Evolutionary conservation across 2,113 vertebrate genomes (phyloP), one percentile per base, ranked within the genome.

Genomic region (Equus quagga): DNA sequence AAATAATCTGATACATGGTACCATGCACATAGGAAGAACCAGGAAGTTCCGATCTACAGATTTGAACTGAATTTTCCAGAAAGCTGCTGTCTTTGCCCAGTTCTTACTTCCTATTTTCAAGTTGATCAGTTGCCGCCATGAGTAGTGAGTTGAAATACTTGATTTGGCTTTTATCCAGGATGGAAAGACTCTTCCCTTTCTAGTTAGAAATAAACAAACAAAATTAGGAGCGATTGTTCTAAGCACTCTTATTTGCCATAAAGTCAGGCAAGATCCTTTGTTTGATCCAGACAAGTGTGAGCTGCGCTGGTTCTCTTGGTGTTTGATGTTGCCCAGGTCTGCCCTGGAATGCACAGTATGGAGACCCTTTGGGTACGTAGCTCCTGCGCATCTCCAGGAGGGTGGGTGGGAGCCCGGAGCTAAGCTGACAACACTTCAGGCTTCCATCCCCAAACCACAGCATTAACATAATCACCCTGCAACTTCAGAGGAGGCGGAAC

Each of bases 141-240:
- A 67, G 17, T 4, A 41, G 26, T 28, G 54, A 95, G 8, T 31
- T 33, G 5, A 72, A 56, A 41, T 56, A 41, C 56, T 73, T 49
- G 69, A 69, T 89, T 18, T 90, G 79, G 67, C 24, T 67, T 62
- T 83, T 54, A 17, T n/a, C 49, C 44, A 56, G 28, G 56, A 75
- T 15, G 8, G 78, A 82, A 85, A 69, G 41, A 69, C 67, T n/a
- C 60, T 24, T 23, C 62, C 14, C 72, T 97, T 95, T 81, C 76
- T 87, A 85, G 49, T 95, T 64, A 49, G 8, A 93, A 65, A 89
- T 33, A 94, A 82, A 44, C 41, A 87, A 84, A 62, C 44, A 89
- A 56, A 80, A 51, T 56, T 24, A 95, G 18, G 33, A 82, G 79
- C 11, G 23, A 51, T 70, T 75, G 28, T 79, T 84, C 58, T n/a